These are phyloP conservation scores for Trissoscelio sp. DNA, from an alignment of 2,888 invertebrate genomes.

Conservation along the genomic window DNA sequence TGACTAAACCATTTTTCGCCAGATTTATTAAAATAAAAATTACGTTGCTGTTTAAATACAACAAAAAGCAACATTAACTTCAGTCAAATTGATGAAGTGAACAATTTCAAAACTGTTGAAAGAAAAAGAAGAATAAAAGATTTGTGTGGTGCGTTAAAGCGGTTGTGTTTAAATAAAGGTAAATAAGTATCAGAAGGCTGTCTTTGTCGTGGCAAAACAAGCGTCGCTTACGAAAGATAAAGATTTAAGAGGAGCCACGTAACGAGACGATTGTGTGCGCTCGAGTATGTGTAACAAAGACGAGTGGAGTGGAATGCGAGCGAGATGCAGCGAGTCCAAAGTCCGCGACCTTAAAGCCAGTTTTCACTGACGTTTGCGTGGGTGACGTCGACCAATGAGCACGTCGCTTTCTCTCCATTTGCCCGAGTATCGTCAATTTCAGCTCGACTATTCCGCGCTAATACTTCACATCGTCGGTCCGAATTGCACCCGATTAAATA, in stretches of 20 bases:
- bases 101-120: background rate
- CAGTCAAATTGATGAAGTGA: too few relatives aligned
- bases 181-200: constrained; percentile 47
- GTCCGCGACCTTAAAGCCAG: constrained; percentile 69
- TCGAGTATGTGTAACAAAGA: constrained; percentile 23
- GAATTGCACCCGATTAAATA: constrained; percentile 28
- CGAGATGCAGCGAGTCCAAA: constrained; percentile 55
- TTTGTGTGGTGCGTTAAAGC: constrained; percentile 43
- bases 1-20: too few relatives aligned
- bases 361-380: constrained; percentile 69
- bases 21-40: too few relatives aligned
- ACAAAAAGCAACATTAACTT: background rate
- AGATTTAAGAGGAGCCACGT: constrained; percentile 64
- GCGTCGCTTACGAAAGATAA: constrained; percentile 63
- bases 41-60: too few relatives aligned
- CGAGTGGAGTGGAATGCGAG: constrained; percentile 18
- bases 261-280: constrained; percentile 55
- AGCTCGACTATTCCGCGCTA: constrained; percentile 51
- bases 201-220: constrained; percentile 54
- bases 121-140: constrained; percentile 36
- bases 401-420: constrained; percentile 67
- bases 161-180: constrained; percentile 54
- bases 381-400: constrained; percentile 65
- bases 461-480: constrained; percentile 19
- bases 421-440: constrained; percentile 65